Base-by-base conservation (phyloP, 2,113 vertebrate genomes). In the Microtus pennsylvanicus region DNA sequence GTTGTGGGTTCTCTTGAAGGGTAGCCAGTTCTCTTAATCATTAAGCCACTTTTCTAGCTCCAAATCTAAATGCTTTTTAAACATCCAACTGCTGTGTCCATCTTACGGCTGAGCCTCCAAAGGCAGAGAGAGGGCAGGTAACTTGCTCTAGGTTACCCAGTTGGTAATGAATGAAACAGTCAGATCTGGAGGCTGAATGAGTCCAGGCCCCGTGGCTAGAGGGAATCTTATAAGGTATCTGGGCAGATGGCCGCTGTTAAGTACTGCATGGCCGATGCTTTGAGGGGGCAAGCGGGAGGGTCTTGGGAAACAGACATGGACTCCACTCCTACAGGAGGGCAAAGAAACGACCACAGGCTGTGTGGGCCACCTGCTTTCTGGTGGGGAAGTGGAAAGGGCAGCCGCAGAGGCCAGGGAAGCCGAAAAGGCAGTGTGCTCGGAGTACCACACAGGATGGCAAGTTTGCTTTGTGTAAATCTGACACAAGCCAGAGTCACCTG, bases 131-230 rank as follows among this genome's bases (percentile, higher is more conserved):
- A 81, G 42, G 38, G 80, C 24, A 92, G 67, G 67, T 17, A 74
- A 76, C 24, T 19, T 87, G 50, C 10, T 50, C 26, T 12, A 35
- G 69, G 81, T 85, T 52, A 58, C 42, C n/a, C 7, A 78, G 92
- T 52, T 42, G 76, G 45, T 28, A 89, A 69, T 65, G 80, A 96
- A 81, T 45, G 47, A 78, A 75, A 61, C 47, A 70, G 82, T 85
- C 35, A 33, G 24, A 50, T 63, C 4, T 80, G 47, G 63, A 89
- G n/a, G 63, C 82, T 8, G 21, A 81, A 42, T 55, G 67, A 83
- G 38, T 74, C 35, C 19, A 80, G 86, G 61, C 38, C 26, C 33
- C 45, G 45, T 80, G 69, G 61, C 47, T 65, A 24, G 69, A 76
- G 50, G 75, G 33, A 42, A 33, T 55, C 74, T 80, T 50, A 8